These are phyloP conservation scores for Lutjanus argentimaculatus DNA, from an alignment of 2,797 vertebrate species.

Conservation along the genomic window DNA sequence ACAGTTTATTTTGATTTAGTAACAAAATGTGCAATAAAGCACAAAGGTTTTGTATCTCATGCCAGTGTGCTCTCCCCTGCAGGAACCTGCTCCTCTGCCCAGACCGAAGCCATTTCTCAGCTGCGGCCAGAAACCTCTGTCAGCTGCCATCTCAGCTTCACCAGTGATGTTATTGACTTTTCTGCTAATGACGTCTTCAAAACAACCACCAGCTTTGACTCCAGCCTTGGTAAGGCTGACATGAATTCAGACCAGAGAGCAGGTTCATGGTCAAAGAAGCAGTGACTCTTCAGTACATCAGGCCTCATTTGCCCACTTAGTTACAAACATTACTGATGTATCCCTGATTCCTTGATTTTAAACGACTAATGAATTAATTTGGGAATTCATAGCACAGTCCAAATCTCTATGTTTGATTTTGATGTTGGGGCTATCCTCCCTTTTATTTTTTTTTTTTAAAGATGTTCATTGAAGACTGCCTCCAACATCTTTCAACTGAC, in stretches of 20 bases:
- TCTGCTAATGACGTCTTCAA: slow-evolving; percentile 87
- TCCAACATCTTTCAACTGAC: not conserved
- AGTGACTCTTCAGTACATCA: not conserved
- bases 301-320: not conserved
- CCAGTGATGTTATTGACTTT: slow-evolving; percentile 86
- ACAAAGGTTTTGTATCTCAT: not conserved
- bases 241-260: not conserved
- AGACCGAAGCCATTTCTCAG: slow-evolving; percentile 85
- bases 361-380: not conserved
- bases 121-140: slow-evolving; percentile 90
- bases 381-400: not conserved
- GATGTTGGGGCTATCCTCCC: not conserved
- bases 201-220: slow-evolving; percentile 88
- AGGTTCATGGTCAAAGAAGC: not conserved
- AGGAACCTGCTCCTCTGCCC: slow-evolving; percentile 91
- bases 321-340: not conserved
- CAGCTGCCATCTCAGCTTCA: slow-evolving; percentile 90
- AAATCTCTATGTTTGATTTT: not conserved
- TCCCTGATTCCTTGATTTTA: not conserved
- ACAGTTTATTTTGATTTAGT: not conserved
- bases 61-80: slow-evolving; percentile 16
- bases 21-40: slow-evolving; percentile 5
- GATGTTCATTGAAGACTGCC: not conserved
- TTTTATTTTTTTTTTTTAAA: not conserved
- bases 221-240: slow-evolving; percentile 83